Evolutionary conservation across 2,113 vertebrate genomes (phyloP).

Genomic region (Bos javanicus): DNA sequence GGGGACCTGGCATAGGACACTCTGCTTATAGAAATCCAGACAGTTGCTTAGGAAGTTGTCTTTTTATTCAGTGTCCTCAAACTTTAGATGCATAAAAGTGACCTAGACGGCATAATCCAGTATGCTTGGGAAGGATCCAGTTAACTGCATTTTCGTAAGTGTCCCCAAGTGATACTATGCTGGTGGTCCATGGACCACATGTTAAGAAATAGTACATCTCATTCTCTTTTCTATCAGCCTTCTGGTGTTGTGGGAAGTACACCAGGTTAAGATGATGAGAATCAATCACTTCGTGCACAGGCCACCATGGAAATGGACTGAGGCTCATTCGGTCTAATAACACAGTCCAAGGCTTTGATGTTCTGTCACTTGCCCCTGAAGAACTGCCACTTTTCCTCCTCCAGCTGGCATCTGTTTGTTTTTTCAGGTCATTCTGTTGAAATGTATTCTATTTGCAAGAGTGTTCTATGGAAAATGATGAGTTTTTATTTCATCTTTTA

Average conservation of each 20-base stretch:
- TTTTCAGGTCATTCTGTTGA: conserved; percentile 1
- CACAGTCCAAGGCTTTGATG: not conserved
- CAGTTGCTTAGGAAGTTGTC: not conserved
- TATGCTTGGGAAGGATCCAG: not conserved
- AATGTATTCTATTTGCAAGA: not conserved
- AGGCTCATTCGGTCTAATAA: conserved; percentile 17
- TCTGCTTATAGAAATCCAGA: not conserved
- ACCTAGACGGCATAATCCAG: not conserved
- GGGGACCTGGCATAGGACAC: not conserved
- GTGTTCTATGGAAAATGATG: not conserved
- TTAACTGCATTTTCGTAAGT: not conserved
- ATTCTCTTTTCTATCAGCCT: not conserved
- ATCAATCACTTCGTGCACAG: conserved; percentile 36
- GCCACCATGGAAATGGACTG: not conserved
- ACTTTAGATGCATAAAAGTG: not conserved
- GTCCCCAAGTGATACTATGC: not conserved
- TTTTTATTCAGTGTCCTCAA: not conserved
- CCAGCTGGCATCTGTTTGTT: conserved; percentile 9
- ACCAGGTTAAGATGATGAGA: conserved; percentile 36
- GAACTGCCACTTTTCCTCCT: conserved; percentile 30
- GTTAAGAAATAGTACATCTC: not conserved
- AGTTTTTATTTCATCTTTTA: not conserved
- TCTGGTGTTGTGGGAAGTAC: not conserved
- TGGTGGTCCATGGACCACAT: not conserved
- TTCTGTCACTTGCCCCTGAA: conserved; percentile 31